Base-by-base conservation (phyloP, 2,888 invertebrate species). In the Tetramorium bicarinatum region DNA sequence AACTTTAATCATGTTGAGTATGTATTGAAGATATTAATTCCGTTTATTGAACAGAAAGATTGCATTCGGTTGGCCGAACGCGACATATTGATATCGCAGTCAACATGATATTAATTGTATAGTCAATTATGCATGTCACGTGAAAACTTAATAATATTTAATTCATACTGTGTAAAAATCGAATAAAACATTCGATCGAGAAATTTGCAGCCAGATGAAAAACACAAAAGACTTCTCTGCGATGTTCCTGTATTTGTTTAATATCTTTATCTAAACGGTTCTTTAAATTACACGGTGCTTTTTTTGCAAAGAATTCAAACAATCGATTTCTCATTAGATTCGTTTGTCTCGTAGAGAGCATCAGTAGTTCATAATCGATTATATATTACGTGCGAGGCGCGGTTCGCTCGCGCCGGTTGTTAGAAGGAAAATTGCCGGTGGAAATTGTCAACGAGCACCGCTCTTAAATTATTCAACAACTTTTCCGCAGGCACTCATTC, bases 391-490 rank as follows among this genome's bases (percentile, higher is more conserved):
- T 29, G 13, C 8, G 21, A 9, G 29, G 9, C 3, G 6, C 4
- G 21, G 18, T 3, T 41, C 25, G 41, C 54, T 21, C 21, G 13
- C 13, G 11, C 18, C 34, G 38, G 15, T 47, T 34, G 29, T 62
- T 62, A 61, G 4, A n/a, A 9, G 9, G 34, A 9, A 34, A n/a
- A 38, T n/a, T 54, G 13, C 11, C 21, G 2, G 6, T 21, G 38
- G 38, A 34, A 66, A 76, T 66, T 52, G 38, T 41, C 25, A 56
- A 21, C 56, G 38, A 38, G 41, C 38, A 11, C 13, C 25, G 38
- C 41, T 67, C 41, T 67, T 67, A 77, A 77, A 67, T 77, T 77
- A 77, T 77, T 77, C 77, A 77, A 74, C 44, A 29, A 67, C 41
- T 54, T 77, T 52, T 41, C 41, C 18, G 29, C 54, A 25, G 29